Conservation (phyloP, 2,888 invertebrate species). For the Calliopum simillimum region DNA sequence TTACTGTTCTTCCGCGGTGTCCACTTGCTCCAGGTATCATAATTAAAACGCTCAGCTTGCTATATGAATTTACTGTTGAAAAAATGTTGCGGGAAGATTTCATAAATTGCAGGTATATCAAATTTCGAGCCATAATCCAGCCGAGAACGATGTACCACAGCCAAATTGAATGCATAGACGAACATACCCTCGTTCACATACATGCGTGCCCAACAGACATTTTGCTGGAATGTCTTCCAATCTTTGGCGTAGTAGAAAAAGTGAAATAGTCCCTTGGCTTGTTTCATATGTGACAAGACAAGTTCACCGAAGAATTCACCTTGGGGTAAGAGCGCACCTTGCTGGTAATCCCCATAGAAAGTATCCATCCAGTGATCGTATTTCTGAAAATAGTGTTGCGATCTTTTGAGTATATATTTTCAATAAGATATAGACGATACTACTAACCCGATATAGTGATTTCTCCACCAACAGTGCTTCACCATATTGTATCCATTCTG, state of each 20-base stretch:
- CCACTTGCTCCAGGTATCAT: conserved; percentile 53
- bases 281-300: not conserved
- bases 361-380: conserved; percentile 29
- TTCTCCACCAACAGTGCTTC: conserved; percentile 21
- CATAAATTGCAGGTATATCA: conserved; percentile 76
- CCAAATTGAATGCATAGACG: conserved; percentile 73
- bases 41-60: conserved; percentile 71
- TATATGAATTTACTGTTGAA: conserved; percentile 75
- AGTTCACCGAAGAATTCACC: conserved; percentile 49
- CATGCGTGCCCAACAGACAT: conserved; percentile 75
- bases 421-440: no score
- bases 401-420: no score
- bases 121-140: no score
- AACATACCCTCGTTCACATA: conserved; percentile 76
- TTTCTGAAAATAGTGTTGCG: not conserved
- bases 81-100: conserved; percentile 77
- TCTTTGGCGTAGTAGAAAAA: conserved; percentile 76
- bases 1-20: conserved; percentile 36
- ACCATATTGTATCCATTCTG: conserved; percentile 39
- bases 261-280: conserved; percentile 68
- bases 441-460: conserved; percentile 32
- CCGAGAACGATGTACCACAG: conserved; percentile 73
- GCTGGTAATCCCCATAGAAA: conserved; percentile 27
- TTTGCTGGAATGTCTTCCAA: conserved; percentile 75
- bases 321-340: conserved; percentile 67